These are phyloP conservation scores for Eubasilissa splendida DNA, from an alignment of 2,888 invertebrate species.

Conservation along the genomic window DNA sequence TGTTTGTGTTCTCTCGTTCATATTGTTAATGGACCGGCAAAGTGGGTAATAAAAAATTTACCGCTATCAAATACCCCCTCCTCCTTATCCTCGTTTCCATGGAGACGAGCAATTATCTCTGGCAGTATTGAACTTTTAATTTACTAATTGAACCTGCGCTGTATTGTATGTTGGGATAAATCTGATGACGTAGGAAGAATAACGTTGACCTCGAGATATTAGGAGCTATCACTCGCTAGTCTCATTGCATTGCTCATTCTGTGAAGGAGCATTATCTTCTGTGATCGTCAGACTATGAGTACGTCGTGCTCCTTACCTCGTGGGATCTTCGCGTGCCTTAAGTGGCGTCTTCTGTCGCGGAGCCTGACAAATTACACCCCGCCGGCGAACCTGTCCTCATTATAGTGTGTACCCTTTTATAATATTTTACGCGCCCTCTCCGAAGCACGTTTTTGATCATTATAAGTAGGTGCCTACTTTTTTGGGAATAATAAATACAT, in stretches of 20 bases:
- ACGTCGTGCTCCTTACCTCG: neutral
- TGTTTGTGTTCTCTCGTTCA: too few species aligned
- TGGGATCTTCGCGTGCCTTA: neutral
- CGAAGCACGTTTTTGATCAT: too few species aligned
- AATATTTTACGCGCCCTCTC: too few species aligned
- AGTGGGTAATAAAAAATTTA: neutral
- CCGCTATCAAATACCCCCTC: neutral
- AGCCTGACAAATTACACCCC: slow-evolving; percentile 10
- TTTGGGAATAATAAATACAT: too few species aligned
- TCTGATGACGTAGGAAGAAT: neutral
- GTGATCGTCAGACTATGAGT: neutral
- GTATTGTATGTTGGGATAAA: neutral
- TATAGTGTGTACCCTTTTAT: too few species aligned
- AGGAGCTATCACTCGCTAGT: neutral
- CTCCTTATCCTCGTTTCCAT: slow-evolving; percentile 6
- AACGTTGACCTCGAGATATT: slow-evolving; percentile 13
- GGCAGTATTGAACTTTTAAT: neutral
- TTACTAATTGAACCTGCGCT: slow-evolving; percentile 9
- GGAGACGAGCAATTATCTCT: neutral
- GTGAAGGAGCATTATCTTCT: neutral
- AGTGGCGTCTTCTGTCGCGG: slow-evolving; percentile 2
- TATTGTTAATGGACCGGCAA: too few species aligned
- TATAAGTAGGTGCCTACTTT: too few species aligned
- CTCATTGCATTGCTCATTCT: neutral
- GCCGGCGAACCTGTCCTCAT: neutral